Conservation (phyloP, 2,888 invertebrate species). For the Drosophila nigritarsus region DNA sequence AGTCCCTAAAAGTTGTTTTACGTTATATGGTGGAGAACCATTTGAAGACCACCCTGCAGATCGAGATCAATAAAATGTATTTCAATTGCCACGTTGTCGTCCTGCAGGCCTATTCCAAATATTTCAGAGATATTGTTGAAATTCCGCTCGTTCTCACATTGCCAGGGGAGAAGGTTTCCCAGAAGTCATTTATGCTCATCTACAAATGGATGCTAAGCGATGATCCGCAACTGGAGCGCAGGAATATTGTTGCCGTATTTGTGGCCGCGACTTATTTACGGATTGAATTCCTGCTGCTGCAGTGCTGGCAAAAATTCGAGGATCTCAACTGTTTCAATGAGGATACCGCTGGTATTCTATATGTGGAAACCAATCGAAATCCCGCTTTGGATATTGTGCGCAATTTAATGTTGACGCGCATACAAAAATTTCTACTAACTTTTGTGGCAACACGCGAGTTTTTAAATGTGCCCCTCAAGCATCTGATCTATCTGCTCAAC, state of each 20-base stretch:
- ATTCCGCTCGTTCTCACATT: constrained; percentile 43
- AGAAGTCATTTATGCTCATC: constrained; percentile 88
- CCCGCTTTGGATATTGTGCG: constrained; percentile 82
- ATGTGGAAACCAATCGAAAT: constrained; percentile 85
- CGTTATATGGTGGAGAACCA: constrained; percentile 65
- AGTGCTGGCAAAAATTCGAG: constrained; percentile 90
- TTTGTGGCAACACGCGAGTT: constrained; percentile 91
- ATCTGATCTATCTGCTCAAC: constrained; percentile 88
- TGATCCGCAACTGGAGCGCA: constrained; percentile 86
- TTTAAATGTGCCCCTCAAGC: constrained; percentile 88
- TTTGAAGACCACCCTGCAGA: constrained; percentile 54
- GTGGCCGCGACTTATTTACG: constrained; percentile 74
- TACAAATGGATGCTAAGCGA: constrained; percentile 93
- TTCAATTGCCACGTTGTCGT: constrained; percentile 80
- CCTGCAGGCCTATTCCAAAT: constrained; percentile 79
- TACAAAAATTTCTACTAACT: constrained; percentile 91
- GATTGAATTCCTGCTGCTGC: constrained; percentile 67
- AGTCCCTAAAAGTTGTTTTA: constrained; percentile 34
- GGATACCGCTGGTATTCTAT: constrained; percentile 85
- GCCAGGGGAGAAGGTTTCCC: constrained; percentile 84
- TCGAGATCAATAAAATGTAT: constrained; percentile 57
- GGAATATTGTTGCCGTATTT: constrained; percentile 47
- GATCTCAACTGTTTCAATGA: constrained; percentile 89
- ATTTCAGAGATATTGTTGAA: constrained; percentile 76
- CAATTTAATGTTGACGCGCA: constrained; percentile 87